phyloP scores from a whole-genome alignment of 1,140 invertebrate genomes.

The Coptotermes formosanus region DNA sequence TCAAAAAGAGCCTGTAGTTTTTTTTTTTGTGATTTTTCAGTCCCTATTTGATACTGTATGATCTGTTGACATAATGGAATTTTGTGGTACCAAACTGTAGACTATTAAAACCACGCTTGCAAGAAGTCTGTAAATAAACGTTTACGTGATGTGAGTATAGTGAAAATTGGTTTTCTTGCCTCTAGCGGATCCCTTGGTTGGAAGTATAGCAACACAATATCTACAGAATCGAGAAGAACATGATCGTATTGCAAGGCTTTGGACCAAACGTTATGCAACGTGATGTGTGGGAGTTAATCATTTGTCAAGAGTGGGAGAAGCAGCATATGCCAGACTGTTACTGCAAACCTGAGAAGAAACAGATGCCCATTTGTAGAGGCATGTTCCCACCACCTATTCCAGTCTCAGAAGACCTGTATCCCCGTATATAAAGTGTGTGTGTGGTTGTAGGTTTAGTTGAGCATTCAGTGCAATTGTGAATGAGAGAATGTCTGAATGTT shows the following conservation, averaged over 20 bases:
- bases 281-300: slow-evolving; percentile 56
- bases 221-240: slow-evolving; percentile 96
- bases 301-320: slow-evolving; percentile 12
- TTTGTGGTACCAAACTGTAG: too few species aligned
- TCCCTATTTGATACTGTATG: too few species aligned
- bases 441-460: slow-evolving; percentile 20
- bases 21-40: too few species aligned
- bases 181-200: slow-evolving; percentile 92
- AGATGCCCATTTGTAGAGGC: slow-evolving; percentile 14
- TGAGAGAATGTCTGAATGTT: slow-evolving; percentile 18
- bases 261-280: slow-evolving; percentile 97
- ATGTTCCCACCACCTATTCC: slow-evolving; percentile 3
- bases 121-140: too few species aligned
- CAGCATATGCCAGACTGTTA: slow-evolving; percentile 12
- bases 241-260: slow-evolving; percentile 94
- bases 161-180: not conserved
- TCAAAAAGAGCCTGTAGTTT: too few species aligned
- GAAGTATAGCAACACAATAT: slow-evolving; percentile 97
- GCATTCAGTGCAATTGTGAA: not conserved
- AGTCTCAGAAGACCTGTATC: not conserved
- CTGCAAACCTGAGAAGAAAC: not conserved
- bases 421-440: not conserved
- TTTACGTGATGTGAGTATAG: too few species aligned
- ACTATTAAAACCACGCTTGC: too few species aligned
- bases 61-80: too few species aligned